These are phyloP conservation scores for Macroramphosus scolopax DNA, from an alignment of 2,797 vertebrate genomes.

Conservation along the genomic window DNA sequence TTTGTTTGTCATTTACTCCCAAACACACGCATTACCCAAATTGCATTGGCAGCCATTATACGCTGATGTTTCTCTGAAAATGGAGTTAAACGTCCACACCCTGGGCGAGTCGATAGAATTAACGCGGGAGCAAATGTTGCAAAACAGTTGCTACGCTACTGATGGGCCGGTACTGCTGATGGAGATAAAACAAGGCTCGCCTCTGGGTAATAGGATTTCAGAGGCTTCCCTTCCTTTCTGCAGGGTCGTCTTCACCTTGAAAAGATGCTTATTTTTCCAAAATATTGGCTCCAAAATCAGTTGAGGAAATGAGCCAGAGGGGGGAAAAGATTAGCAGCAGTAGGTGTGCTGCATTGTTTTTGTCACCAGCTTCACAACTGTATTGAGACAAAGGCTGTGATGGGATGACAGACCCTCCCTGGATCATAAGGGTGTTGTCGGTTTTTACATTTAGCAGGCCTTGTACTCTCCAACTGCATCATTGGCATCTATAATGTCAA, in stretches of 20 bases:
- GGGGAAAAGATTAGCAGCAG: too few relatives aligned
- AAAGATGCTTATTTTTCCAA: slow-evolving; percentile 65
- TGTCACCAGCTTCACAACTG: slow-evolving; percentile 33
- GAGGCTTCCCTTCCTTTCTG: slow-evolving; percentile 34
- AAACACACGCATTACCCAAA: slow-evolving; percentile 23
- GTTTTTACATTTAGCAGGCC: slow-evolving; percentile 15
- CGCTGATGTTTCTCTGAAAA: slow-evolving; percentile 52
- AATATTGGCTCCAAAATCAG: slow-evolving; percentile 46
- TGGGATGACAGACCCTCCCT: slow-evolving; percentile 15
- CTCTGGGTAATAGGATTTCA: slow-evolving; percentile 64
- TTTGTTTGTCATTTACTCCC: slow-evolving; percentile 16
- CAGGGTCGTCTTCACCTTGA: slow-evolving; percentile 73
- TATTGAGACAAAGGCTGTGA: slow-evolving; percentile 22
- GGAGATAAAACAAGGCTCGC: slow-evolving; percentile 53
- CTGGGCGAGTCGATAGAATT: slow-evolving; percentile 54
- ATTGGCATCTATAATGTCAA: slow-evolving; percentile 10
- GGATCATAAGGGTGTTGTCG: slow-evolving; percentile 50
- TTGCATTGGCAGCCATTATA: slow-evolving; percentile 40
- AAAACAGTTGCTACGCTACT: slow-evolving; percentile 46
- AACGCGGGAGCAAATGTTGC: slow-evolving; percentile 40
- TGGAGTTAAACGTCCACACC: slow-evolving; percentile 52
- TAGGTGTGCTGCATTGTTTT: slow-evolving; percentile 48
- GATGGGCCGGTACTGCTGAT: slow-evolving; percentile 54
- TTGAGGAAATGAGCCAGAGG: slow-evolving; percentile 47
- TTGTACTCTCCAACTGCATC: slow-evolving; percentile 7